phyloP scores from a whole-genome alignment of 2,888 invertebrate genomes.

The Drosophila mimica region DNA sequence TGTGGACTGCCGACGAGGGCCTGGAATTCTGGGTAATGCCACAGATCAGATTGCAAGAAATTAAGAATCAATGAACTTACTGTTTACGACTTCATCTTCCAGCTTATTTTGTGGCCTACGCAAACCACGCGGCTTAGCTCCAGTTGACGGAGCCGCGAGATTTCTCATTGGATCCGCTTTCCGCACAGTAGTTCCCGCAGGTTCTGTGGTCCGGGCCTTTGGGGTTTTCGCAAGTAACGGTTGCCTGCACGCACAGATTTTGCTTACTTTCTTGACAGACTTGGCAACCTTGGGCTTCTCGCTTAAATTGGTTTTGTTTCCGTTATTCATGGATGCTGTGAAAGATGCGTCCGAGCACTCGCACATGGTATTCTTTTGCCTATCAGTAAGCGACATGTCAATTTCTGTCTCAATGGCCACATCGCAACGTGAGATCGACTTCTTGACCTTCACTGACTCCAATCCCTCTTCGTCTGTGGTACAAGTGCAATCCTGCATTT shows the following conservation, averaged over 20 bases:
- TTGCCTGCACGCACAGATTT: constrained; percentile 19
- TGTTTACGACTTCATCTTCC: constrained; percentile 29
- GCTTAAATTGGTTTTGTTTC: background rate
- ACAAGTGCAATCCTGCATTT: constrained; percentile 22
- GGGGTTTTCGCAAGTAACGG: background rate
- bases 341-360: background rate
- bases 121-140: background rate
- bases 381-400: constrained; percentile 33
- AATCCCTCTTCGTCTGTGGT: constrained; percentile 13
- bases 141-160: background rate
- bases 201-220: background rate
- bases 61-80: constrained; percentile 34
- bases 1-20: constrained; percentile 12
- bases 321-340: background rate
- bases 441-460: background rate
- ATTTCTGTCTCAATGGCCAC: constrained; percentile 44
- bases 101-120: constrained; percentile 5
- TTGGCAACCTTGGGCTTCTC: background rate
- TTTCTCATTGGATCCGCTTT: constrained; percentile 1
- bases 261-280: background rate
- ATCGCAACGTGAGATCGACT: constrained; percentile 16
- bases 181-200: background rate
- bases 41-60: constrained; percentile 39
- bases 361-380: background rate
- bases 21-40: constrained; percentile 50